Conservation (phyloP, 2,797 vertebrate species). For the Lacerta viridis region DNA sequence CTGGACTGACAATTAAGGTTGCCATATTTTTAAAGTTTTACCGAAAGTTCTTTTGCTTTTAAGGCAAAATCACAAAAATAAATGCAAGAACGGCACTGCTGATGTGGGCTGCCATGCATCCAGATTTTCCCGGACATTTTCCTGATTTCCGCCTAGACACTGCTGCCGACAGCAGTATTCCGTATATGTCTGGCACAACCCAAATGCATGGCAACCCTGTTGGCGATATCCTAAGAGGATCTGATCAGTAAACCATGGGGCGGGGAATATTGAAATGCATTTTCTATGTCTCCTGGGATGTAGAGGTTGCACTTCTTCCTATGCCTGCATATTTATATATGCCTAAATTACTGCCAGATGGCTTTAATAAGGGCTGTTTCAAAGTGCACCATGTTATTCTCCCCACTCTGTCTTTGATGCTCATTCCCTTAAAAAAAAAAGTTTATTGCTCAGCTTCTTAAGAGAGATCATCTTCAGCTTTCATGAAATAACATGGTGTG, state of each 20-base stretch:
- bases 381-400: background rate
- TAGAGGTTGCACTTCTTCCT: slow-evolving; percentile 20
- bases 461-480: background rate
- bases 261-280: background rate
- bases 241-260: background rate
- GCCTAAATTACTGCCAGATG: background rate
- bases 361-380: background rate
- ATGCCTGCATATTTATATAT: slow-evolving; percentile 26
- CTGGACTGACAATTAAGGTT: no score
- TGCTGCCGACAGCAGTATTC: no score
- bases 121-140: no score
- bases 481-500: slow-evolving; percentile 32
- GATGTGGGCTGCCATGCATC: no score
- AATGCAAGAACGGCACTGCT: no score
- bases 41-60: no score
- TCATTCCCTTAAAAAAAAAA: background rate
- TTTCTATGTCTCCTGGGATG: background rate
- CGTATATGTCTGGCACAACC: no score
- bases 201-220: no score
- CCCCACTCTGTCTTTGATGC: slow-evolving; percentile 13
- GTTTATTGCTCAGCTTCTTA: slow-evolving; percentile 47
- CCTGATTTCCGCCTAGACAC: no score
- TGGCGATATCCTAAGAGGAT: background rate
- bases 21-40: no score
- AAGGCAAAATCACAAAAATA: no score